Base-by-base conservation (phyloP, 2,888 invertebrate genomes). In the Loripinus fragilis region DNA sequence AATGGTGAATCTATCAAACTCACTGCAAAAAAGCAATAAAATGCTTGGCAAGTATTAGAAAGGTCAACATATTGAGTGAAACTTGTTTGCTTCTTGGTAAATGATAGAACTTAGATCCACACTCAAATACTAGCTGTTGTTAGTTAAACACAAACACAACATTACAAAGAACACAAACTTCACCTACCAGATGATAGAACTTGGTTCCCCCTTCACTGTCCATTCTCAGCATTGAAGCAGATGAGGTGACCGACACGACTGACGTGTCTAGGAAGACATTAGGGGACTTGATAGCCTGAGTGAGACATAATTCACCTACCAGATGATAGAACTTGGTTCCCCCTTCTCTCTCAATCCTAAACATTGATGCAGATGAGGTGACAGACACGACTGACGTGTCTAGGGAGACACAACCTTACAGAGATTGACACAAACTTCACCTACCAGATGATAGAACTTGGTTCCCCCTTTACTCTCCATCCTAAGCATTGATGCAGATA, bases 101-200 rank as follows among this genome's bases (percentile, higher is more conserved):
- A n/a, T n/a, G n/a, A n/a, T n/a, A n/a, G n/a, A n/a, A n/a, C n/a
- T n/a, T n/a, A n/a, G n/a, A n/a, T n/a, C n/a, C n/a, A n/a, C n/a
- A n/a, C n/a, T n/a, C n/a, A n/a, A n/a, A n/a, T n/a, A n/a, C n/a
- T n/a, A n/a, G n/a, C n/a, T n/a, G n/a, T n/a, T n/a, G n/a, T n/a
- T n/a, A n/a, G n/a, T n/a, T n/a, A n/a, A n/a, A n/a, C n/a, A n/a
- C n/a, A n/a, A n/a, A n/a, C n/a, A n/a, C n/a, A n/a, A n/a, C n/a
- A n/a, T n/a, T n/a, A n/a, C n/a, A n/a, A n/a, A n/a, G n/a, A n/a
- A n/a, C n/a, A n/a, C n/a, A n/a, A n/a, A n/a, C n/a, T n/a, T n/a
- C n/a, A n/a, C n/a, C n/a, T n/a, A n/a, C 91, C 85, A 91, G 80
- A 85, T 91, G 91, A 89, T 89, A 91, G 78, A 86, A 86, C 74